Evolutionary conservation across 1,140 invertebrate species (phyloP).

Genomic region (Lasioglossum albipes): DNA sequence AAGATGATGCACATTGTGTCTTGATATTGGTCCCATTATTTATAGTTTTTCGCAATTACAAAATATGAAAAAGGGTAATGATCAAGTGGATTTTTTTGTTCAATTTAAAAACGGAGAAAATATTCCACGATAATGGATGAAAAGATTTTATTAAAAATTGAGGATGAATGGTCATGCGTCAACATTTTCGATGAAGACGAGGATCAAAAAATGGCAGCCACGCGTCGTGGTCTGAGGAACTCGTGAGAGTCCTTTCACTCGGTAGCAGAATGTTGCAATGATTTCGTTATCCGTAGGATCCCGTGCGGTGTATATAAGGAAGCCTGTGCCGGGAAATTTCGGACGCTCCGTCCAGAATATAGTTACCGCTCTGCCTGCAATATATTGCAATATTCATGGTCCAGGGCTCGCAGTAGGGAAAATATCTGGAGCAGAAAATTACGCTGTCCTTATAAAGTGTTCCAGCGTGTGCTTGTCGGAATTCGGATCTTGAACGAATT

Average conservation of each 20-base stretch:
- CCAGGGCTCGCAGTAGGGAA: not conserved
- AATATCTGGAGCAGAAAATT: conserved; percentile 10
- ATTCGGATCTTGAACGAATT: not conserved
- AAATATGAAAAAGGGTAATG: too few relatives aligned
- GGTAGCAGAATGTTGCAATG: not conserved
- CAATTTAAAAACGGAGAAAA: too few relatives aligned
- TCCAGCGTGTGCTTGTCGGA: not conserved
- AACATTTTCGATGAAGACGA: too few relatives aligned
- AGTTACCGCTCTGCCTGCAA: not conserved
- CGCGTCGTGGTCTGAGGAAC: too few relatives aligned
- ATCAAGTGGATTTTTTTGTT: too few relatives aligned
- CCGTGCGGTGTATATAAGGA: not conserved
- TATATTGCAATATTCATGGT: not conserved
- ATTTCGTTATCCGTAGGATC: not conserved
- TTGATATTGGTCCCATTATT: too few relatives aligned
- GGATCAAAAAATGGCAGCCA: too few relatives aligned
- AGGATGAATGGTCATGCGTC: too few relatives aligned
- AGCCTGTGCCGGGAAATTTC: not conserved
- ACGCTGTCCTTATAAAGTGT: not conserved
- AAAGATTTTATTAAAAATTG: too few relatives aligned
- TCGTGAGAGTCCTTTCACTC: not conserved
- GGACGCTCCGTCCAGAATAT: not conserved
- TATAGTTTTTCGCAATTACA: too few relatives aligned
- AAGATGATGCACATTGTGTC: too few relatives aligned
- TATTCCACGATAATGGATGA: too few relatives aligned